Evolutionary conservation across 2,888 invertebrate genomes (phyloP).

Genomic region (Herminia tarsipennalis): DNA sequence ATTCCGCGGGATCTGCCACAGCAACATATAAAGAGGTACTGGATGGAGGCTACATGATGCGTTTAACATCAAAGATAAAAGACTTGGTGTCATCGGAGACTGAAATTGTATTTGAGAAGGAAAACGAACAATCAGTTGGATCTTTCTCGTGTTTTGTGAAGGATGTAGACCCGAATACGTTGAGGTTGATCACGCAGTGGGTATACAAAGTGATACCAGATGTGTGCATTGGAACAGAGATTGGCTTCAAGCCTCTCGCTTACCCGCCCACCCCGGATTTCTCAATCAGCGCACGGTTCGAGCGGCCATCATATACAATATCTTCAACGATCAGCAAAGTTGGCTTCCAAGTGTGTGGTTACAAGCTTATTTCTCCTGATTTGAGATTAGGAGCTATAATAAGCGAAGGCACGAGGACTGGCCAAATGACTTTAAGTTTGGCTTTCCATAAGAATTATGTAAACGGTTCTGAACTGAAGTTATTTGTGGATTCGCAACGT

Average conservation of each 20-base stretch:
- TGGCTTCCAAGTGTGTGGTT: constrained; percentile 73
- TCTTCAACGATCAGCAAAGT: constrained; percentile 68
- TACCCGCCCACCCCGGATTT: constrained; percentile 61
- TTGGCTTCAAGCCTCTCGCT: constrained; percentile 63
- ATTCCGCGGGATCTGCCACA: constrained; percentile 71
- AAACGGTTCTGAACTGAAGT: constrained; percentile 72
- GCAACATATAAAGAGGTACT: constrained; percentile 69
- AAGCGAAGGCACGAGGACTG: constrained; percentile 59
- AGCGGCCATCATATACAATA: constrained; percentile 57
- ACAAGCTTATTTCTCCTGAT: constrained; percentile 68
- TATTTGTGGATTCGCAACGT: constrained; percentile 75
- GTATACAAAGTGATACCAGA: constrained; percentile 69
- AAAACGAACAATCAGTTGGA: constrained; percentile 59
- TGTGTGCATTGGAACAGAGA: constrained; percentile 67
- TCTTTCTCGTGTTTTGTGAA: constrained; percentile 64
- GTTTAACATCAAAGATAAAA: constrained; percentile 70
- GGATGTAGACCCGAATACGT: constrained; percentile 72
- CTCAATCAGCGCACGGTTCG: constrained; percentile 71
- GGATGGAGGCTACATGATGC: constrained; percentile 65
- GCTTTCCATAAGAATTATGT: constrained; percentile 69
- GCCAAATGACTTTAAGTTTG: constrained; percentile 62
- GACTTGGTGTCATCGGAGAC: constrained; percentile 77
- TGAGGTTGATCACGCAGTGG: constrained; percentile 71
- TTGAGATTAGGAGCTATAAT: constrained; percentile 70
- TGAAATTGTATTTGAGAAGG: constrained; percentile 70